Percentiles rank a stretch among this genome's conserved stretches.
Evolutionary conservation across 2,888 invertebrate genomes (phyloP).

Genomic region (Drosophila anceps): DNA sequence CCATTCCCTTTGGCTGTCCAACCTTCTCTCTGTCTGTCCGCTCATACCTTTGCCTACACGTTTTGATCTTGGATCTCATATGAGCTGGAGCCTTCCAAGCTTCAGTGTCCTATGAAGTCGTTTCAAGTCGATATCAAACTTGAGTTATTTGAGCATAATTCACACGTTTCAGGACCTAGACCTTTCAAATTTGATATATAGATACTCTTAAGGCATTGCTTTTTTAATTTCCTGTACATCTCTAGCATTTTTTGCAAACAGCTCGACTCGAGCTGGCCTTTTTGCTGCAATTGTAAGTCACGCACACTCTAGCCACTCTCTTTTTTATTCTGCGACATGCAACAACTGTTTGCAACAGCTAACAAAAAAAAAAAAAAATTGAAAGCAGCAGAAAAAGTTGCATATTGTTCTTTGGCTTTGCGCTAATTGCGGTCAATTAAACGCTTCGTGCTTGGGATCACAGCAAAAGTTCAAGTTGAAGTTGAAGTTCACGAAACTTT

Average conservation of each 20-base stretch:
- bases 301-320: not conserved
- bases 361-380: not conserved
- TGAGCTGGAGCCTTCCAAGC: not conserved
- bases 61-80: not conserved
- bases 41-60: not conserved
- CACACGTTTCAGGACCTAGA: not conserved
- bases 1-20: not conserved
- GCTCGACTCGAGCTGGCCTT: not conserved
- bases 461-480: constrained; percentile 27
- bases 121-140: not conserved
- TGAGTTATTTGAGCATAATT: not conserved
- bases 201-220: not conserved
- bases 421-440: constrained; percentile 75
- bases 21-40: not conserved
- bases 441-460: constrained; percentile 44
- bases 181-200: not conserved
- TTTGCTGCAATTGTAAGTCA: not conserved
- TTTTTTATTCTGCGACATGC: not conserved
- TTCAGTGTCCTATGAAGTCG: not conserved
- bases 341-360: constrained; percentile 5
- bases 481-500: constrained; percentile 40
- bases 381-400: constrained; percentile 36
- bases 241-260: not conserved
- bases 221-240: not conserved
- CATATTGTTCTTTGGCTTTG: constrained; percentile 47